phyloP scores from a whole-genome alignment of 2,113 vertebrate species.

The Zapornia atra region DNA sequence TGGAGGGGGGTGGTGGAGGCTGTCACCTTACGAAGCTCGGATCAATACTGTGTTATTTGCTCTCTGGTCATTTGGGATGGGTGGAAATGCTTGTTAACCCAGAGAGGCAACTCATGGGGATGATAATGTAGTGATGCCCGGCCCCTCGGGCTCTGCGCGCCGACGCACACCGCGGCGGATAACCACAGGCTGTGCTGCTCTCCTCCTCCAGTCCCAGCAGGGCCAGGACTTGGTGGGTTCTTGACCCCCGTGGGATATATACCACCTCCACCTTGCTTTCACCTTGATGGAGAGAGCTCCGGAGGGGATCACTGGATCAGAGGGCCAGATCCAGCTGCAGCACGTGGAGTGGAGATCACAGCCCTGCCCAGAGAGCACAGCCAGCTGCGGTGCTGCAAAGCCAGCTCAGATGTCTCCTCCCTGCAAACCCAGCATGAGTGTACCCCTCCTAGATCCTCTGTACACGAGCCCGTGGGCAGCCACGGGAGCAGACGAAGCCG shows the following conservation, averaged over 20 bases:
- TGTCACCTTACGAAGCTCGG: rapidly evolving
- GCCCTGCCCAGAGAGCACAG: background rate
- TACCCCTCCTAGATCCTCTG: background rate
- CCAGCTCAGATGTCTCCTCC: background rate
- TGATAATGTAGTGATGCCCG: background rate
- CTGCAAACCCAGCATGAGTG: background rate
- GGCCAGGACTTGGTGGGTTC: rapidly evolving
- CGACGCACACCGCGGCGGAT: rapidly evolving
- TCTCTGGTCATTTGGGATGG: background rate
- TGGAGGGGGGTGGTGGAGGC: rapidly evolving
- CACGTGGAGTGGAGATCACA: background rate
- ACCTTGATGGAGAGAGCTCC: background rate
- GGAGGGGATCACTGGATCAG: rapidly evolving
- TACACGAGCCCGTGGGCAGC: background rate
- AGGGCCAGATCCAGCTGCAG: background rate
- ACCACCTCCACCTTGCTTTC: background rate
- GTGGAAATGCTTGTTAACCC: rapidly evolving
- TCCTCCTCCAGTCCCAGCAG: background rate
- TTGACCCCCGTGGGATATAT: rapidly evolving
- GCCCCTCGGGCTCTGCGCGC: background rate
- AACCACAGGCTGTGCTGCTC: background rate
- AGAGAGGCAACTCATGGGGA: background rate
- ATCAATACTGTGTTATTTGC: rapidly evolving
- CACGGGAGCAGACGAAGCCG: rapidly evolving
- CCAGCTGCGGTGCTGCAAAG: rapidly evolving